Evolutionary conservation across 2,797 vertebrate species (phyloP).

Genomic region (Oreonectes daqikongensis): DNA sequence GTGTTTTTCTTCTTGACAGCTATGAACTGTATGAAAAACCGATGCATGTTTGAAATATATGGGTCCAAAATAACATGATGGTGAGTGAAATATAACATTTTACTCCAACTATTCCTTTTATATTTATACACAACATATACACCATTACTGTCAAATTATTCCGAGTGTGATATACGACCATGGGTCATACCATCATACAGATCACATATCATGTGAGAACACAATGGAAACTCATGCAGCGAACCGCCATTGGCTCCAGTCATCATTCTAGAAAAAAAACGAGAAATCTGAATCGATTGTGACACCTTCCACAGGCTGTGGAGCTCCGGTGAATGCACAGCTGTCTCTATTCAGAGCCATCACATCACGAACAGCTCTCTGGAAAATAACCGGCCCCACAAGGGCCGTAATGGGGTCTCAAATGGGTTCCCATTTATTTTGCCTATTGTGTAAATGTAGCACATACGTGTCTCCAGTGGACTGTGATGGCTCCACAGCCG

Average conservation of each 20-base stretch:
- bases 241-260: not conserved
- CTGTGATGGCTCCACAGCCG: conserved; percentile 10
- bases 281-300: conserved; percentile 27
- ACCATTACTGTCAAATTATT: not conserved
- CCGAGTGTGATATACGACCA: not conserved
- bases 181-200: not conserved
- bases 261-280: conserved; percentile 14
- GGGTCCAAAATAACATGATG: not conserved
- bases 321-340: conserved; percentile 24
- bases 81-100: not conserved
- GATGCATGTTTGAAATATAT: too few species aligned
- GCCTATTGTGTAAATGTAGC: conserved; percentile 30
- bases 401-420: conserved; percentile 30
- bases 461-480: conserved; percentile 26
- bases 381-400: conserved; percentile 28
- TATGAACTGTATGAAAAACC: too few species aligned
- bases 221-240: not conserved
- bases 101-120: too few species aligned
- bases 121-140: not conserved
- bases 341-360: conserved; percentile 38
- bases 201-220: not conserved
- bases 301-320: conserved; percentile 8
- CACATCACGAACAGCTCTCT: conserved; percentile 27
- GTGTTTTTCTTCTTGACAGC: not conserved
- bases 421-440: conserved; percentile 39